phyloP scores from a whole-genome alignment of 2,888 invertebrate genomes.

The Ernsta delagoae region DNA sequence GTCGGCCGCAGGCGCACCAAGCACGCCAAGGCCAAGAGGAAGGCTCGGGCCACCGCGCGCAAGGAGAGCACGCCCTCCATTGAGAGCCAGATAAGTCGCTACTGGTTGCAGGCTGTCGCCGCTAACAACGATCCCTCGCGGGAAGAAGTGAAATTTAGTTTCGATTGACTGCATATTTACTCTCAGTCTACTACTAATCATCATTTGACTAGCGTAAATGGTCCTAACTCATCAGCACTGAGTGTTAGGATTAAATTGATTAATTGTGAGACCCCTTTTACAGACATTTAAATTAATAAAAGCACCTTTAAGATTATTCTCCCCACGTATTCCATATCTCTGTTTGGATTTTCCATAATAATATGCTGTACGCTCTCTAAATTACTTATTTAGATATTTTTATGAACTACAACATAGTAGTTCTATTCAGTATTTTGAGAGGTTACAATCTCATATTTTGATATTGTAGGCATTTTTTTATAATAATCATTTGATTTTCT shows the following conservation, averaged over 20 bases:
- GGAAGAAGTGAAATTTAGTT: slow-evolving; percentile 80
- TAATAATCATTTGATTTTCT: slow-evolving; percentile 25
- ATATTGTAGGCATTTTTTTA: slow-evolving; percentile 22
- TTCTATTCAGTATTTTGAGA: slow-evolving; percentile 27
- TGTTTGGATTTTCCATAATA: no score
- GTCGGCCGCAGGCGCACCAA: slow-evolving; percentile 81
- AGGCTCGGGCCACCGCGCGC: slow-evolving; percentile 71
- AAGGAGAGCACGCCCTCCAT: slow-evolving; percentile 91
- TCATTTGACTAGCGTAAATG: background rate
- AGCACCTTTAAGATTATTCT: background rate
- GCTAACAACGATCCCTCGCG: slow-evolving; percentile 84
- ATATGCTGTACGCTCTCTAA: background rate
- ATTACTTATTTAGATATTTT: background rate
- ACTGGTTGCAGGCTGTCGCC: slow-evolving; percentile 86
- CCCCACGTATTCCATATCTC: no score
- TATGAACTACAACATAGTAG: background rate
- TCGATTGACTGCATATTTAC: slow-evolving; percentile 59
- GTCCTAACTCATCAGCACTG: background rate
- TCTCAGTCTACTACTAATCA: background rate
- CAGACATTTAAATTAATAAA: background rate
- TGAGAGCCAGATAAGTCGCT: slow-evolving; percentile 90
- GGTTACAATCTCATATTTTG: slow-evolving; percentile 14
- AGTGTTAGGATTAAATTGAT: background rate
- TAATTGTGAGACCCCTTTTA: background rate
- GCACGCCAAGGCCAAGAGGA: slow-evolving; percentile 72